A percentile compares a stretch with the other conserved stretches of the same genome.
These are phyloP conservation scores for Orius insidiosus DNA, from an alignment of 1,140 invertebrate genomes.

Conservation along the genomic window DNA sequence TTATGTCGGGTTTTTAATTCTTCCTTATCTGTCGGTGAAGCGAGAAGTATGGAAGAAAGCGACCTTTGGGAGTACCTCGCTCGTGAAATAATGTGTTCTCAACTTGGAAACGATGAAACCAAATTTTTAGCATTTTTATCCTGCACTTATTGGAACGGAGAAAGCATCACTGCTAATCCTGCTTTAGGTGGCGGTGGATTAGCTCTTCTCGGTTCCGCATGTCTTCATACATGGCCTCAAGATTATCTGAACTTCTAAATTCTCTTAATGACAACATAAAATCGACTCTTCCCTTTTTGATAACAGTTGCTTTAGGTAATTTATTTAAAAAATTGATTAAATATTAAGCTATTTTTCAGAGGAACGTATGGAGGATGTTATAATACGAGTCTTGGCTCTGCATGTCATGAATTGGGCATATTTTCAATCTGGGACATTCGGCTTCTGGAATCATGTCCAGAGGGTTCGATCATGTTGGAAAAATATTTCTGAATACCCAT, in stretches of 20 bases:
- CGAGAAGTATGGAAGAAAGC: slow-evolving; percentile 52
- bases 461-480: slow-evolving; percentile 77
- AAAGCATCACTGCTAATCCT: slow-evolving; percentile 48
- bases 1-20: slow-evolving; percentile 52
- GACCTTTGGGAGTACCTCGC: slow-evolving; percentile 75
- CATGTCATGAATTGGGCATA: slow-evolving; percentile 85
- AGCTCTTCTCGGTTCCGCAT: slow-evolving; percentile 77
- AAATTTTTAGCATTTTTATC: slow-evolving; percentile 82
- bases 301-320: slow-evolving; percentile 64
- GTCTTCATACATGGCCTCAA: slow-evolving; percentile 78
- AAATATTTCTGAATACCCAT: slow-evolving; percentile 37
- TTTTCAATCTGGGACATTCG: slow-evolving; percentile 85
- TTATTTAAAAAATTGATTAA: neutral
- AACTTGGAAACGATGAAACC: slow-evolving; percentile 40
- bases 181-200: slow-evolving; percentile 79
- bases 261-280: slow-evolving; percentile 36
- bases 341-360: no score
- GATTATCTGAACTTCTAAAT: slow-evolving; percentile 45
- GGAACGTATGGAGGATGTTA: slow-evolving; percentile 74
- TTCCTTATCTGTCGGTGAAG: slow-evolving; percentile 47
- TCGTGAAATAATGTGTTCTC: slow-evolving; percentile 50
- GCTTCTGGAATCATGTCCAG: slow-evolving; percentile 82
- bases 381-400: slow-evolving; percentile 81
- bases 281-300: slow-evolving; percentile 66
- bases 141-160: slow-evolving; percentile 61